phyloP scores from a whole-genome alignment of 2,888 invertebrate species.

The Cantharis rustica region DNA sequence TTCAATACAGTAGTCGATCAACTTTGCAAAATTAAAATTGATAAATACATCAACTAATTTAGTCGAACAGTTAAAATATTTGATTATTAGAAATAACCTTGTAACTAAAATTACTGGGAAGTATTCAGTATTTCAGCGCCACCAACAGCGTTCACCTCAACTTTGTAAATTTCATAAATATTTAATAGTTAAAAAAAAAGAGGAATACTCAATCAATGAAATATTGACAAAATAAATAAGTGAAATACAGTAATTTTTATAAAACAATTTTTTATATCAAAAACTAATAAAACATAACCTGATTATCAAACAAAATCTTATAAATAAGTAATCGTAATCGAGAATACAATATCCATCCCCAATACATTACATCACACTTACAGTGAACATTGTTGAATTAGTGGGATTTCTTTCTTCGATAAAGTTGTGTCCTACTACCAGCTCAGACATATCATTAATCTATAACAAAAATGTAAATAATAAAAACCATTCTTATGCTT shows the following conservation, averaged over 20 bases:
- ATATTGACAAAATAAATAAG: neutral
- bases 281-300: neutral
- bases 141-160: neutral
- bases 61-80: no score
- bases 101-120: neutral
- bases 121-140: neutral
- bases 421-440: neutral
- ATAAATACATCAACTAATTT: no score
- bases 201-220: neutral
- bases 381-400: neutral
- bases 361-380: neutral
- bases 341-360: neutral
- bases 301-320: neutral
- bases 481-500: neutral
- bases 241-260: neutral
- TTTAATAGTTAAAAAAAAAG: neutral
- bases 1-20: neutral
- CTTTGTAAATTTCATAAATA: neutral
- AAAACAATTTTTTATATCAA: neutral
- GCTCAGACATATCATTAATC: slow-evolving; percentile 2
- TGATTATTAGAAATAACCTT: neutral
- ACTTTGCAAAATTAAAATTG: neutral
- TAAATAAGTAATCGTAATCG: neutral
- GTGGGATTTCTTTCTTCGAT: neutral
- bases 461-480: slow-evolving; percentile 1